Evolutionary conservation across 2,113 vertebrate species (phyloP).

Genomic region (Apodemus sylvaticus): DNA sequence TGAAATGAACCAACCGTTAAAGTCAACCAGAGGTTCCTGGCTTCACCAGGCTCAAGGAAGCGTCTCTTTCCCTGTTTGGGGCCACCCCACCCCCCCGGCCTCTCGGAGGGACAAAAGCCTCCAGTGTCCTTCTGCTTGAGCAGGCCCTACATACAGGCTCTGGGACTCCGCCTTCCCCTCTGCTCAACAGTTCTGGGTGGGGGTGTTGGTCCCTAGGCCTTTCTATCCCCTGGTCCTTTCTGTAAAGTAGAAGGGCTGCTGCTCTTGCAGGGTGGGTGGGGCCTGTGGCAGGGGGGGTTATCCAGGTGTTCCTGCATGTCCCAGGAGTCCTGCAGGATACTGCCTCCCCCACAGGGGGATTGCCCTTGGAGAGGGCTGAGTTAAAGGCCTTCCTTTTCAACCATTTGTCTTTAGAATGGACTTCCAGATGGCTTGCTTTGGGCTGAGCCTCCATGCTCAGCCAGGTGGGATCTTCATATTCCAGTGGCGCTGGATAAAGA

Average conservation of each 20-base stretch:
- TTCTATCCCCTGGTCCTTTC: background rate
- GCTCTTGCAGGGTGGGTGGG: background rate
- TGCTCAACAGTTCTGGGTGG: background rate
- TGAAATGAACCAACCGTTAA: background rate
- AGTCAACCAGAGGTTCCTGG: background rate
- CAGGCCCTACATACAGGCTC: background rate
- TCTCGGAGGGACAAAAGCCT: background rate
- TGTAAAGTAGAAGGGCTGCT: background rate
- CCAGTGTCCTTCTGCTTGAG: fast-evolving
- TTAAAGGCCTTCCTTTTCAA: too few relatives aligned
- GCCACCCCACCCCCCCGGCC: background rate
- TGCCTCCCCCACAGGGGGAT: background rate
- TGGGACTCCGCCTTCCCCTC: background rate
- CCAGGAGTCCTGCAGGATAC: fast-evolving
- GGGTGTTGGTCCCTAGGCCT: background rate
- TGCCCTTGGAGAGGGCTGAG: background rate
- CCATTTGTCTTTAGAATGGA: background rate
- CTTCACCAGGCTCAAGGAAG: background rate
- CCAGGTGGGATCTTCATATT: background rate
- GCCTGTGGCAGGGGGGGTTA: too few relatives aligned
- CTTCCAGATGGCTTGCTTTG: background rate
- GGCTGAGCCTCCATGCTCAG: fast-evolving
- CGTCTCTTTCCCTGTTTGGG: too few relatives aligned
- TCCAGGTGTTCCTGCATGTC: fast-evolving
- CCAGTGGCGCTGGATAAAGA: background rate